These are phyloP conservation scores for Prosopocoilus inquinatus DNA, from an alignment of 2,888 invertebrate species.

Conservation along the genomic window DNA sequence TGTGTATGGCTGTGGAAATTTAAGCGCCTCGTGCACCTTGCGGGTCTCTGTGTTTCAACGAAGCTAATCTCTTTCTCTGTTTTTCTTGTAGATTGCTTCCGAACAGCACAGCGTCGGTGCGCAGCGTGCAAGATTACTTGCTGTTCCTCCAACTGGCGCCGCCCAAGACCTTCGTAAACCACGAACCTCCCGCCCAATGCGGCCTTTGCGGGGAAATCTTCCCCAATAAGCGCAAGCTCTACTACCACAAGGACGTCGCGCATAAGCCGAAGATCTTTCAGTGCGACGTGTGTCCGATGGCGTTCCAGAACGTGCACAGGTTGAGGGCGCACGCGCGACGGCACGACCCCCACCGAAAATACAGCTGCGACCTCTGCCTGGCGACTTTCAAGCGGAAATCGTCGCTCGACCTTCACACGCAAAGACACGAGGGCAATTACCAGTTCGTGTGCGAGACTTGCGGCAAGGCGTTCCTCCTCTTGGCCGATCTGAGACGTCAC, in stretches of 20 bases:
- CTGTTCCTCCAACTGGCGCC: no score
- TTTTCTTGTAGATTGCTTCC: no score
- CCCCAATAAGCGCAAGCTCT: neutral
- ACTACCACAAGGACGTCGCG: neutral
- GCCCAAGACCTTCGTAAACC: no score
- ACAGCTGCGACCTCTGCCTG: constrained; percentile 43
- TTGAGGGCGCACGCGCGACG: no score
- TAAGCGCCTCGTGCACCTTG: constrained; percentile 39
- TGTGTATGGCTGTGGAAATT: no score
- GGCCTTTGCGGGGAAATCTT: constrained; percentile 29
- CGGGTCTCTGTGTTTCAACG: neutral
- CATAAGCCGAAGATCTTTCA: neutral
- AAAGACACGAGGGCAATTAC: constrained; percentile 45
- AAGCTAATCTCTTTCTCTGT: no score
- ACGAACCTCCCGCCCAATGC: constrained; percentile 24
- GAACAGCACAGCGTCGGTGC: neutral
- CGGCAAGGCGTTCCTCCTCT: constrained; percentile 38
- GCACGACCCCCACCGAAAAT: constrained; percentile 31
- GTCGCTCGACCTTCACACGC: constrained; percentile 44
- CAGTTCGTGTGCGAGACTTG: constrained; percentile 37
- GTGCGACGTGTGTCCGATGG: neutral
- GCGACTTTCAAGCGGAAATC: constrained; percentile 43
- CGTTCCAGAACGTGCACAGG: neutral
- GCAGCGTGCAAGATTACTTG: no score
- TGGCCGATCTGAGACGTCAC: constrained; percentile 47